Conservation (phyloP, 2,888 invertebrate genomes). For the Rhynchonema sp. region DNA sequence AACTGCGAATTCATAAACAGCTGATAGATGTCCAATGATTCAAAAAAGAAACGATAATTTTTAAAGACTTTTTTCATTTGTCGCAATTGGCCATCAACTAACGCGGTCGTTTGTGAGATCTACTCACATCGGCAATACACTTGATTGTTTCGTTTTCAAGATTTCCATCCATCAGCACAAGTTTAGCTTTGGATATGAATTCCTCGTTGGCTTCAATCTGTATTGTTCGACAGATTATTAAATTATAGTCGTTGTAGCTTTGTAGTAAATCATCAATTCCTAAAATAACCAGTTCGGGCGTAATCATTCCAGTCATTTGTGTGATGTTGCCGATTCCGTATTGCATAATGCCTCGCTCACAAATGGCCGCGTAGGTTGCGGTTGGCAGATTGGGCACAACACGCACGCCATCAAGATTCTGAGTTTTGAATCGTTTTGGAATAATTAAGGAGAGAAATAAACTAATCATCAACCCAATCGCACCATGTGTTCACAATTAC, state of each 20-base stretch:
- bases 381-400: conserved; percentile 3
- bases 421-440: not conserved
- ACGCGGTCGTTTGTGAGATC: too few relatives aligned
- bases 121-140: conserved; percentile 10
- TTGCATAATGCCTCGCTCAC: conserved; percentile 14
- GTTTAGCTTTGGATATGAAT: conserved; percentile 46
- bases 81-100: too few relatives aligned
- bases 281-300: conserved; percentile 15
- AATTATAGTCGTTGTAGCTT: too few relatives aligned
- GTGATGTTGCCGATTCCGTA: conserved; percentile 15
- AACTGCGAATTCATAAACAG: conserved; percentile 18
- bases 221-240: not conserved
- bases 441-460: not conserved
- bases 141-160: conserved; percentile 45
- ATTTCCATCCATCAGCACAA: conserved; percentile 70
- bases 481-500: conserved; percentile 9
- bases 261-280: too few relatives aligned
- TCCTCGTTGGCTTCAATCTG: not conserved
- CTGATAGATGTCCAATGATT: not conserved
- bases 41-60: not conserved
- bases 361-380: conserved; percentile 16
- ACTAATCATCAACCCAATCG: not conserved
- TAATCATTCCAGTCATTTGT: conserved; percentile 10
- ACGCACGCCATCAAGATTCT: not conserved
- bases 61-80: too few relatives aligned